Evolutionary conservation across 2,797 vertebrate species (phyloP).

Genomic region (Cephalopachus bancanus): DNA sequence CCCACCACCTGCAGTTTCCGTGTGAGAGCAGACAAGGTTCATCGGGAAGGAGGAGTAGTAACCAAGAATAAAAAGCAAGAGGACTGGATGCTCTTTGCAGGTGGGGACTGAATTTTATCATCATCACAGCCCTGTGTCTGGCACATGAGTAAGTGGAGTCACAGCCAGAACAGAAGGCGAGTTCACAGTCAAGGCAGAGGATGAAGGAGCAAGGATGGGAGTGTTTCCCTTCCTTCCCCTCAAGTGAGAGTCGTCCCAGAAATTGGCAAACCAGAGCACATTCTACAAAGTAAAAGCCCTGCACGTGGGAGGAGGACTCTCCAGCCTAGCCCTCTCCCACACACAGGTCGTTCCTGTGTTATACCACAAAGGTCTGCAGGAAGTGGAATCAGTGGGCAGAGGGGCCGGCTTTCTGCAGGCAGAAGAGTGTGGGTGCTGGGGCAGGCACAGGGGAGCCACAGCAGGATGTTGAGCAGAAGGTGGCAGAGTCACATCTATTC

Average conservation of each 20-base stretch:
- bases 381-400: background rate
- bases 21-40: background rate
- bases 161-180: background rate
- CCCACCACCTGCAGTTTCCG: rapidly evolving
- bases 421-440: no score
- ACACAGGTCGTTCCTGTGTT: background rate
- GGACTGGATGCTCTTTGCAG: rapidly evolving
- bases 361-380: rapidly evolving
- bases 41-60: background rate
- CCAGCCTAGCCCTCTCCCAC: background rate
- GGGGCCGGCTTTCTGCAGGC: background rate
- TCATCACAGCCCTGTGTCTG: background rate
- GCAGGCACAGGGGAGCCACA: background rate
- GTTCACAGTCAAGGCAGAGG: background rate
- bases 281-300: background rate
- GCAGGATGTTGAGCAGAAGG: rapidly evolving
- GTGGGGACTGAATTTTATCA: background rate
- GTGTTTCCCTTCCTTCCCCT: background rate
- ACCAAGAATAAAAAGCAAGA: background rate
- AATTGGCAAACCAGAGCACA: background rate
- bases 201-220: rapidly evolving
- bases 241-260: background rate
- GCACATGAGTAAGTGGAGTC: background rate
- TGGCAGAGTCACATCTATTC: background rate
- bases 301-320: background rate